Percentiles rank a stretch among this genome's conserved stretches.
These are phyloP conservation scores for Neolamprologus tretocephalus DNA, from an alignment of 2,113 vertebrate species.

Conservation along the genomic window DNA sequence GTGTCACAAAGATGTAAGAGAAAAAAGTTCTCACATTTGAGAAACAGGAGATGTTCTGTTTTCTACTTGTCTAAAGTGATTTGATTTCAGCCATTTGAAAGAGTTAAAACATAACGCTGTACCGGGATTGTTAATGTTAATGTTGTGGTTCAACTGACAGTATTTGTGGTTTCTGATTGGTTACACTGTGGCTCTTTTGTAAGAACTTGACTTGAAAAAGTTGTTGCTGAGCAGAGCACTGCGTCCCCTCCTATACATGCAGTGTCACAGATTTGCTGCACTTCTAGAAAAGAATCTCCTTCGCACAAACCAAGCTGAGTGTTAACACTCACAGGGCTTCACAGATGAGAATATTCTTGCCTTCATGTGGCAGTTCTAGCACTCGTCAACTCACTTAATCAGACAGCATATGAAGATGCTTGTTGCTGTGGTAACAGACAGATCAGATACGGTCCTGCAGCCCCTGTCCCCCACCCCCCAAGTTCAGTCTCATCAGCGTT, in stretches of 20 bases:
- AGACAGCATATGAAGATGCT: constrained; percentile 6
- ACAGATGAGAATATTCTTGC: background rate
- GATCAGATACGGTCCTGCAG: background rate
- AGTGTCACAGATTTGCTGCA: background rate
- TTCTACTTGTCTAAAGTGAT: background rate
- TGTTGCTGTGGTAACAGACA: constrained; percentile 53
- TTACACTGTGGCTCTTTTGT: background rate
- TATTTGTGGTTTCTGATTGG: background rate
- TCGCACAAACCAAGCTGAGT: background rate
- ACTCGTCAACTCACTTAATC: constrained; percentile 3
- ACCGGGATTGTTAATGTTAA: background rate
- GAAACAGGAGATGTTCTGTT: background rate
- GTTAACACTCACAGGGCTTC: background rate
- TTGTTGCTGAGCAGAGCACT: background rate
- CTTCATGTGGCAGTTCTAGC: background rate
- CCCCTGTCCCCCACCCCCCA: constrained; percentile 17
- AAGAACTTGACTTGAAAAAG: background rate
- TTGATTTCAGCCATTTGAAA: background rate
- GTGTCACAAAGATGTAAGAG: background rate
- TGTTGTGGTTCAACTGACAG: background rate
- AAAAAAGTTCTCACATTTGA: background rate
- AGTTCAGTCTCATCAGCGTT: constrained; percentile 30
- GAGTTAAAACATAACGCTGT: background rate
- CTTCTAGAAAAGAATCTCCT: background rate
- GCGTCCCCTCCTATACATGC: rapidly evolving